Evolutionary conservation across 2,797 vertebrate genomes (phyloP), one percentile per base, ranked within the genome.

Genomic region (Chaenodraco wilsoni): DNA sequence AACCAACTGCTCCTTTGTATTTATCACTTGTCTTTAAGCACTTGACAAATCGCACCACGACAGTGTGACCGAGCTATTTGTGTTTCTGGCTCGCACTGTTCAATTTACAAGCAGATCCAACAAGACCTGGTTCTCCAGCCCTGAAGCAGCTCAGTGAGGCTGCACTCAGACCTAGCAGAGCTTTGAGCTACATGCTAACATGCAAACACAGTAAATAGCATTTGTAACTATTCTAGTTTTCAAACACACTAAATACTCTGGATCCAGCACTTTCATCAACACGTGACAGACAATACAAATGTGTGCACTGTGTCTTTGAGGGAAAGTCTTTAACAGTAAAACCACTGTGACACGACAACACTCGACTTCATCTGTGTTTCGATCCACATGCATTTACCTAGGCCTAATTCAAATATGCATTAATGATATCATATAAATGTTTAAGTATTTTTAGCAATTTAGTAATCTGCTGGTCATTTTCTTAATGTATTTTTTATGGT

Each of bases 1-100:
- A 75, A 80, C 74, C 81, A 73, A 75, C 59, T 57, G 63, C 51
- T 66, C 60, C n/a, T 73, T 70, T 80, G 78, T 80, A 37, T 55
- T 81, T 82, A 77, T 86, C 68, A 63, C 78, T n/a, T 56, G 33
- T 37, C 33, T 2, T 9, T 9, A 7, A 63, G 50, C 50, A 45
- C 6, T 37, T 37, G 57, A 76, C 45, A 69, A 57, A 84, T 73
- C 56, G 59, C 49, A 73, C 19, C 74, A 49, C 40, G 33, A 31
- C 16, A 41, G 23, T 5, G 7, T 3, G 52, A 49, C 13, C 0
- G 2, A 41, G 37, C 51, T 54, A n/a, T 50, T 56, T 49, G 45
- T 66, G 49, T 44, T 57, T 31, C 54, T 49, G 31, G 45, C 57
- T 11, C 71, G 73, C 76, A 63, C 65, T 65, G 50, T 27, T 8